phyloP scores from a whole-genome alignment of 2,888 invertebrate genomes.

The Cerastis leucographa region DNA sequence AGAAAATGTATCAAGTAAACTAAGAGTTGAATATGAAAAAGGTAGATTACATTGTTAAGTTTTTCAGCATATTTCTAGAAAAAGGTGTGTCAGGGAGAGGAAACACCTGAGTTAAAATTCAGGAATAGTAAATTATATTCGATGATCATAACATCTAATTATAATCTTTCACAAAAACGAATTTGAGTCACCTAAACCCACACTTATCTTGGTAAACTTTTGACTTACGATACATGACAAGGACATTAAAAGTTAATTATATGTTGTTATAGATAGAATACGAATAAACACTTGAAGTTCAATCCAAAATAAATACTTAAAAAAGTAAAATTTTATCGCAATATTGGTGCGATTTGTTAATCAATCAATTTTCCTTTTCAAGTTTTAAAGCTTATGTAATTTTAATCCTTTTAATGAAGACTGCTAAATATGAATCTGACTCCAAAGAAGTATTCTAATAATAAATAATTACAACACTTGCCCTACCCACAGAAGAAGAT shows the following conservation, averaged over 20 bases:
- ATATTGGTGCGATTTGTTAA: conserved; percentile 61
- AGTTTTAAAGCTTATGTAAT: conserved; percentile 67
- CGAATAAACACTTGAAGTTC: conserved; percentile 14
- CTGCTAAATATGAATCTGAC: conserved; percentile 61
- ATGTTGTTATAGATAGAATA: conserved; percentile 13
- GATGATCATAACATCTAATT: conserved; percentile 55
- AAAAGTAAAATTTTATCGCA: conserved; percentile 54
- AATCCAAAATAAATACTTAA: conserved; percentile 29
- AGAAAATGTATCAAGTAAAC: neutral
- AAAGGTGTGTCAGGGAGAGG: conserved; percentile 6
- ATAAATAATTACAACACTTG: conserved; percentile 71
- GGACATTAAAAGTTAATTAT: conserved; percentile 6
- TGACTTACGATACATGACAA: conserved; percentile 30
- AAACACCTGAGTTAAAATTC: neutral
- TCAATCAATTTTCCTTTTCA: conserved; percentile 63
- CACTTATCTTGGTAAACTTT: conserved; percentile 44
- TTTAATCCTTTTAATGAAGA: conserved; percentile 30
- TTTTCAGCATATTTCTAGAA: conserved; percentile 9
- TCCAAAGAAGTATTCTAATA: conserved; percentile 62
- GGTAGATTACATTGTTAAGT: neutral
- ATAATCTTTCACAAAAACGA: conserved; percentile 48
- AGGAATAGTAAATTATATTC: conserved; percentile 21
- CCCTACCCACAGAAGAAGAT: conserved; percentile 75
- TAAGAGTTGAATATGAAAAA: neutral
- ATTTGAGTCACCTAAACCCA: conserved; percentile 54